phyloP scores from a whole-genome alignment of 1,140 invertebrate species.

The Conus betulinus region DNA sequence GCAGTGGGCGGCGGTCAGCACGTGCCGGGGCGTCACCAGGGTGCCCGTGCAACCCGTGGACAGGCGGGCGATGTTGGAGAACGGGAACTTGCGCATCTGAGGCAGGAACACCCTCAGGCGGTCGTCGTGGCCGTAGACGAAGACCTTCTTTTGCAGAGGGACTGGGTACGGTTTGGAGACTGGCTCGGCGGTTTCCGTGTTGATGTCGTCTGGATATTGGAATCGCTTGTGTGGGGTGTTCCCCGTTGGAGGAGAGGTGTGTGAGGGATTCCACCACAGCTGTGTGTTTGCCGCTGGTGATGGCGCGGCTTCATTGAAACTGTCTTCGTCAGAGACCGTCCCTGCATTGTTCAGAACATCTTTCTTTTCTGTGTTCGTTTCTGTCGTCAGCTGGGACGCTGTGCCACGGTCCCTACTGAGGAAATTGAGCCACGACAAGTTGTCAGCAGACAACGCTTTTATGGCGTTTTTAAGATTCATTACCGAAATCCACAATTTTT shows the following conservation, averaged over 20 bases:
- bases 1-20: slow-evolving; percentile 68
- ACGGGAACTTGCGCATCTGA: slow-evolving; percentile 57
- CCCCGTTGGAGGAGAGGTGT: no score
- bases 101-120: slow-evolving; percentile 38
- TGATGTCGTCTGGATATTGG: background rate
- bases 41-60: slow-evolving; percentile 67
- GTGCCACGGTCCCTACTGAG: no score
- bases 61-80: slow-evolving; percentile 62
- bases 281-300: background rate
- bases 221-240: background rate
- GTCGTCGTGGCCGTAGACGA: slow-evolving; percentile 55
- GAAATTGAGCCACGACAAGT: background rate
- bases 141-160: slow-evolving; percentile 36
- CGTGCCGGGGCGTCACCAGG: slow-evolving; percentile 59
- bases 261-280: no score
- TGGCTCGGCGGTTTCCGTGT: background rate
- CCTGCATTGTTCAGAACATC: background rate
- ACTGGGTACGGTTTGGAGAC: background rate
- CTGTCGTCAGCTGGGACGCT: no score
- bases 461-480: background rate
- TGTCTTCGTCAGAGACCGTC: background rate
- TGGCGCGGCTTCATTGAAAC: background rate
- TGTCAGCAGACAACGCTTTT: background rate
- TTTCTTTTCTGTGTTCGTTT: background rate
- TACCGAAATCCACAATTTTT: background rate